Conservation (phyloP, 2,113 vertebrate species). For the Dissostichus mawsoni region DNA sequence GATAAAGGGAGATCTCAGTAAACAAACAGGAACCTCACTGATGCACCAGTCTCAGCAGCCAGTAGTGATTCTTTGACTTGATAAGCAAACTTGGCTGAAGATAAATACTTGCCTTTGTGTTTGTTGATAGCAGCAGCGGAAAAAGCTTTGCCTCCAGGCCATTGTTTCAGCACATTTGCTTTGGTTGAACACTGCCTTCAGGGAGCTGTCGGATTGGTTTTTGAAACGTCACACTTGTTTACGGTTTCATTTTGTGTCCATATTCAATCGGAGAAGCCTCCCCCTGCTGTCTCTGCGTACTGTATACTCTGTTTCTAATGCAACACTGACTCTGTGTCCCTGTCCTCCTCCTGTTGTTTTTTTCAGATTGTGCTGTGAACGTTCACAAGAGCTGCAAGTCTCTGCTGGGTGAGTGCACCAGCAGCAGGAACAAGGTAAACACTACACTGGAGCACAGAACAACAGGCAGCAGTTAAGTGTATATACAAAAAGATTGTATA, state of each 20-base stretch:
- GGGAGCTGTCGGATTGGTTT: slow-evolving; percentile 1
- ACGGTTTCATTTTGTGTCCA: neutral
- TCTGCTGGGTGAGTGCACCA: slow-evolving; percentile 90
- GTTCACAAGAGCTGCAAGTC: slow-evolving; percentile 92
- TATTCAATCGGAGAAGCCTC: neutral
- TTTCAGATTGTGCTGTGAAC: slow-evolving; percentile 91
- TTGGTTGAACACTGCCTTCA: slow-evolving; percentile 5
- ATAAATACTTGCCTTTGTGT: slow-evolving; percentile 11
- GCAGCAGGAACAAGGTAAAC: slow-evolving; percentile 88
- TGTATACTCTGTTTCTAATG: neutral
- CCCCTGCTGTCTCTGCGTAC: neutral
- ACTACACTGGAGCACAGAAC: slow-evolving; percentile 8
- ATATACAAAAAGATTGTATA: no score
- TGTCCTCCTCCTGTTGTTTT: slow-evolving; percentile 44
- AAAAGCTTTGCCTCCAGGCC: neutral
- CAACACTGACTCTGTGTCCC: slow-evolving; percentile 33
- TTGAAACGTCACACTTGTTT: slow-evolving; percentile 17
- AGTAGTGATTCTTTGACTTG: slow-evolving; percentile 1
- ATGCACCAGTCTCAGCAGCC: neutral
- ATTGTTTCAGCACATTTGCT: slow-evolving; percentile 5
- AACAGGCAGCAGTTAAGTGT: neutral
- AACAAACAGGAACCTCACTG: slow-evolving; percentile 4
- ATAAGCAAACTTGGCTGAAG: neutral
- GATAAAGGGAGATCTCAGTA: slow-evolving; percentile 18
- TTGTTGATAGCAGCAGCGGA: neutral